Base-by-base conservation (phyloP, 2,113 vertebrate genomes). In the Ceuthmochares aereus region DNA sequence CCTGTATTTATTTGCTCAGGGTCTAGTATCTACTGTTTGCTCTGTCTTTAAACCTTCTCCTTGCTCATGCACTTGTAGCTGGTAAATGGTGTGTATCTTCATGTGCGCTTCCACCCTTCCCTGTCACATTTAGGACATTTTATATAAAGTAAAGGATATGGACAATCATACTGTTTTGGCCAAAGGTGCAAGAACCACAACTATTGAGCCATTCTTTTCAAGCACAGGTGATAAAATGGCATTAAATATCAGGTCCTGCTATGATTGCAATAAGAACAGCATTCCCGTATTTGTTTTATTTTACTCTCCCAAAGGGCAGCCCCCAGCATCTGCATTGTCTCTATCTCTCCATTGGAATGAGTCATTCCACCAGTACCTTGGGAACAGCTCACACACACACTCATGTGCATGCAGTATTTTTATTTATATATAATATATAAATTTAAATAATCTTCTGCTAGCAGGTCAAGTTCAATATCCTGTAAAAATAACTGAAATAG, bases 401-500 rank as follows among this genome's bases (percentile, higher is more conserved):
- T 89, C 89, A 74, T 82, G 82, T 56, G 32, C 55, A 11, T 5
- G 3, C 37, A 60, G 3, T 64, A 43, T 89, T 90, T 96, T 92
- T 93, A 80, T 95, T 92, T 96, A 63, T 78, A 34, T 40, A 45
- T 34, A 27, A 63, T 74, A 81, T 70, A 86, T 42, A 74, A 18
- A 93, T 81, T 89, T 59, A 92, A 96, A 87, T 96, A 97, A 92
- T 89, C 95, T 87, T 89, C 79, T 79, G 66, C 89, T 87, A 60
- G 42, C 70, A 19, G 37, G 88, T 90, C 94, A 91, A 87, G 84
- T 72, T 84, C 70, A 30, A 69, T 70, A 87, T 97, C 84, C 90
- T 85, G 94, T 89, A 76, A 85, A 96, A 84, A 90, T 96, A 88
- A 96, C 92, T 75, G 82, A 95, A 98, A 96, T 97, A 98, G 97